A percentile compares a stretch with the other conserved stretches of the same genome.
Conservation (phyloP, 2,888 invertebrate genomes). For the Seira musarum region DNA sequence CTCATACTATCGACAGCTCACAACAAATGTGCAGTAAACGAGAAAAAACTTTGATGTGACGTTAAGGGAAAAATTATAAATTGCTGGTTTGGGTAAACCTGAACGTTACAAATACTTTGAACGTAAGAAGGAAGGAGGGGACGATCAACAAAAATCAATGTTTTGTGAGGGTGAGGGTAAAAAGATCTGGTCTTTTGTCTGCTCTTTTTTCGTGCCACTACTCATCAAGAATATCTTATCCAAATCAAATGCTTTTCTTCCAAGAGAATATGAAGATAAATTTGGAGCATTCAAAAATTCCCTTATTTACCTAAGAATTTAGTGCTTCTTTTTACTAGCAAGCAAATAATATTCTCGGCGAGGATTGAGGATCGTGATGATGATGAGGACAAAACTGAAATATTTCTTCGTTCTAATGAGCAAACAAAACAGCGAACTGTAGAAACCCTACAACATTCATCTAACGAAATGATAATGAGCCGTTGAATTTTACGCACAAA, state of each 20-base stretch:
- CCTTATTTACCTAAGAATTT: conserved; percentile 12
- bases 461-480: background rate
- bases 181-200: too few relatives aligned
- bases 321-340: background rate
- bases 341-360: background rate
- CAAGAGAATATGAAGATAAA: too few relatives aligned
- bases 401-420: background rate
- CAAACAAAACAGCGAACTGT: background rate
- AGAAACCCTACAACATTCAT: background rate
- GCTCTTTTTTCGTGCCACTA: too few relatives aligned
- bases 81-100: conserved; percentile 8
- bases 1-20: background rate
- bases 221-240: too few relatives aligned
- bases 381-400: too few relatives aligned
- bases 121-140: background rate
- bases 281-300: background rate
- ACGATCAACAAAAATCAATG: background rate
- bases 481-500: conserved; percentile 30
- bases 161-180: too few relatives aligned
- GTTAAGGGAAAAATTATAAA: background rate
- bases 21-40: background rate
- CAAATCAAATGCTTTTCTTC: too few relatives aligned
- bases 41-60: background rate
- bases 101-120: background rate
- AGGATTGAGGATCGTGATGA: too few relatives aligned